A percentile compares a stretch with the other conserved stretches of the same genome.
Conservation (phyloP, 2,888 invertebrate species). For the Euzophera pinguis region DNA sequence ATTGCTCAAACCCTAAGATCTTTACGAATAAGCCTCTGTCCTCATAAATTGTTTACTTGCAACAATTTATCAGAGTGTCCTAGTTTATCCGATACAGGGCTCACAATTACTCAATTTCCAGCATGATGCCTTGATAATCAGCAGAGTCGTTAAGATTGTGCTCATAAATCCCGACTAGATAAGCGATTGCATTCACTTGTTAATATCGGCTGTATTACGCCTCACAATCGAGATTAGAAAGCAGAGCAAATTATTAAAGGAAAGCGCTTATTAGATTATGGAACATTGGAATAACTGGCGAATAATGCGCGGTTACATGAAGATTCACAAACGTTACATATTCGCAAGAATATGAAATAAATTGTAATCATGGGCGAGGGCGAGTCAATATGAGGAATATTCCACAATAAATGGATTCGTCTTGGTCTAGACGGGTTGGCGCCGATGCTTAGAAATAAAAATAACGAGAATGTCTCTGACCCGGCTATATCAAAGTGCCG, state of each 20-base stretch:
- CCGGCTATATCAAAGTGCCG: constrained; percentile 38
- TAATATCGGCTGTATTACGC: constrained; percentile 30
- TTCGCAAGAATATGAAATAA: not conserved
- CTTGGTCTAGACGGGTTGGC: constrained; percentile 60
- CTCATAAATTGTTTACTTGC: constrained; percentile 8
- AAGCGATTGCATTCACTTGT: constrained; percentile 34
- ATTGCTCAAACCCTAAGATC: not conserved
- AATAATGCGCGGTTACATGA: constrained; percentile 22
- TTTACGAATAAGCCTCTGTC: not conserved
- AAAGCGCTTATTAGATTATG: constrained; percentile 26
- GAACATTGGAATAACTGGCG: constrained; percentile 18
- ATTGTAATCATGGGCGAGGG: not conserved
- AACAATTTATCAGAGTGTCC: constrained; percentile 14
- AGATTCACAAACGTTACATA: constrained; percentile 13
- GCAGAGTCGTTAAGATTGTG: constrained; percentile 30
- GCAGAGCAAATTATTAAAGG: constrained; percentile 31
- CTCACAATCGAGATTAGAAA: constrained; percentile 30
- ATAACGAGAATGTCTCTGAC: constrained; percentile 38
- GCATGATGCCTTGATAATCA: constrained; percentile 41
- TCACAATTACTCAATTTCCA: constrained; percentile 31
- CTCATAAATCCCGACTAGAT: constrained; percentile 45
- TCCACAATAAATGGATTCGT: constrained; percentile 41
- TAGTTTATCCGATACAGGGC: constrained; percentile 7
- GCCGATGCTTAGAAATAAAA: constrained; percentile 48
- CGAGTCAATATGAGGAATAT: no score